phyloP scores from a whole-genome alignment of 2,888 invertebrate genomes.

The Brachylomia viminalis region DNA sequence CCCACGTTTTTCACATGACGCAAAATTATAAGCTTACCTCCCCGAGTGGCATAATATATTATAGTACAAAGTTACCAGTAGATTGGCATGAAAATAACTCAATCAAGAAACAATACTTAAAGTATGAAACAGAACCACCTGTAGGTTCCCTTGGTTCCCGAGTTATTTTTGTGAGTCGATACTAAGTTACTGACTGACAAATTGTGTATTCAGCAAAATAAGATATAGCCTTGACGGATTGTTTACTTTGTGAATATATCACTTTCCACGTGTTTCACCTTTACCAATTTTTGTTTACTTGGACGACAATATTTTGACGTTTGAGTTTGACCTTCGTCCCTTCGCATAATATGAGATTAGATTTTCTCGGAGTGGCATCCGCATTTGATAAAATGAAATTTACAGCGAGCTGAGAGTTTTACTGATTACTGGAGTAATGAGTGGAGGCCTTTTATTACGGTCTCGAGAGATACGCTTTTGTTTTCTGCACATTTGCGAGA shows the following conservation, averaged over 20 bases:
- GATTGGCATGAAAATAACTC: constrained; percentile 53
- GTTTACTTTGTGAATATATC: constrained; percentile 54
- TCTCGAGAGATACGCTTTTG: constrained; percentile 80
- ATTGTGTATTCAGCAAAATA: constrained; percentile 58
- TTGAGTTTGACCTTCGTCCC: constrained; percentile 46
- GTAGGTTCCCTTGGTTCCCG: constrained; percentile 65
- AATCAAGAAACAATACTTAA: constrained; percentile 60
- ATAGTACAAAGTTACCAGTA: constrained; percentile 47
- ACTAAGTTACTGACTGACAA: constrained; percentile 62
- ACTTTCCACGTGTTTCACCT: constrained; percentile 33
- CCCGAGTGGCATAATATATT: constrained; percentile 23
- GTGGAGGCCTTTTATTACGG: constrained; percentile 76
- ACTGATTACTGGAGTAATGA: constrained; percentile 80
- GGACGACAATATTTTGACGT: constrained; percentile 24
- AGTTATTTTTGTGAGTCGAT: constrained; percentile 67
- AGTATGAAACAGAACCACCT: constrained; percentile 73
- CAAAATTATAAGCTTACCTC: constrained; percentile 46
- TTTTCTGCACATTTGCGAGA: constrained; percentile 77
- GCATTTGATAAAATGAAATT: constrained; percentile 68
- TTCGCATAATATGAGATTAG: constrained; percentile 56
- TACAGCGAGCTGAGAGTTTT: constrained; percentile 68
- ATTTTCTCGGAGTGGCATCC: constrained; percentile 62
- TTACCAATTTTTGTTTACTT: constrained; percentile 47
- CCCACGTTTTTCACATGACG: constrained; percentile 44
- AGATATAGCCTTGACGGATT: constrained; percentile 30